A percentile compares a stretch with the other conserved stretches of the same genome.
phyloP scores from a whole-genome alignment of 1,140 invertebrate species.

The Calephelis nemesis region DNA sequence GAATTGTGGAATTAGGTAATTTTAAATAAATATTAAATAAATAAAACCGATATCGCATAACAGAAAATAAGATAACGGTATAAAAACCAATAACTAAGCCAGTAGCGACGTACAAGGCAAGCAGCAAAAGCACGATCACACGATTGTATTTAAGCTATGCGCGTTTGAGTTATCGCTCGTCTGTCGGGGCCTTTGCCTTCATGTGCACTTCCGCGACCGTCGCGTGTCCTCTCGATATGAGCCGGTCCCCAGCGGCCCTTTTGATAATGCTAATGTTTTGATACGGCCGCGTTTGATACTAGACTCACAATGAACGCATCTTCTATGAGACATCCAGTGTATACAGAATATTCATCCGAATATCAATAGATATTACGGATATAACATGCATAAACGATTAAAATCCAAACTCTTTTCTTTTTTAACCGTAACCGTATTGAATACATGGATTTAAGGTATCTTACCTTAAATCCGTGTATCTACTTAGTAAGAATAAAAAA shows the following conservation, averaged over 20 bases:
- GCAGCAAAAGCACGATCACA: slow-evolving; percentile 33
- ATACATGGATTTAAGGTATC: not conserved
- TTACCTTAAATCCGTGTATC: too few relatives aligned
- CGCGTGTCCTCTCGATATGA: slow-evolving; percentile 64
- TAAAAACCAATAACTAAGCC: slow-evolving; percentile 11
- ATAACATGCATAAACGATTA: not conserved
- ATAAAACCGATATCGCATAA: too few relatives aligned
- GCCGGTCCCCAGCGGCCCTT: slow-evolving; percentile 62
- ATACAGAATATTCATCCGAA: slow-evolving; percentile 52
- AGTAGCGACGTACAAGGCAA: slow-evolving; percentile 36
- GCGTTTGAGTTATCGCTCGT: slow-evolving; percentile 65
- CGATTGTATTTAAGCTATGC: slow-evolving; percentile 65
- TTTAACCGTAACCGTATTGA: not conserved
- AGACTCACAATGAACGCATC: slow-evolving; percentile 60
- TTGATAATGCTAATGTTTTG: slow-evolving; percentile 73
- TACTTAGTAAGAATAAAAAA: too few relatives aligned
- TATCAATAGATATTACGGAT: slow-evolving; percentile 35
- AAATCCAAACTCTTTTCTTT: too few relatives aligned
- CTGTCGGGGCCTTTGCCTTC: slow-evolving; percentile 56
- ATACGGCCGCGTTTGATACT: slow-evolving; percentile 59
- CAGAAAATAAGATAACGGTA: not conserved
- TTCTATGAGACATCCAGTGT: slow-evolving; percentile 54
- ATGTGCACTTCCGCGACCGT: slow-evolving; percentile 63
- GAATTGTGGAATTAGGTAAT: too few relatives aligned
- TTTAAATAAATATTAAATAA: too few relatives aligned